phyloP scores from a whole-genome alignment of 1,140 invertebrate species.

The Lepidurus arcticus region DNA sequence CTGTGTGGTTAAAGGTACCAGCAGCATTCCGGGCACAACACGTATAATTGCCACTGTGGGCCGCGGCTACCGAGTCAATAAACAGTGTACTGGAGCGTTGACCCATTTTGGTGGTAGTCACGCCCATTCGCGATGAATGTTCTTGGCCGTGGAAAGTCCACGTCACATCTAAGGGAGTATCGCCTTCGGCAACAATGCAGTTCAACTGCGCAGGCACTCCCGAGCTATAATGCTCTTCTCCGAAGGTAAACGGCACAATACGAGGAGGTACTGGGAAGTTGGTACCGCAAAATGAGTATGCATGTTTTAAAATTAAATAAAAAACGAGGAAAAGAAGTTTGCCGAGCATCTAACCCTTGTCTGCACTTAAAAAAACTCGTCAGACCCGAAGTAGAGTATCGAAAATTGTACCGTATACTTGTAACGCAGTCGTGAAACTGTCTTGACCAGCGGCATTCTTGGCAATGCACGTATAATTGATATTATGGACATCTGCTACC shows the following conservation, averaged over 20 bases:
- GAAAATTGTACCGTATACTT: constrained; percentile 36
- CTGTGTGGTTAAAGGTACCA: constrained; percentile 49
- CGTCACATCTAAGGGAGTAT: constrained; percentile 67
- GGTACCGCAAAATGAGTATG: constrained; percentile 15
- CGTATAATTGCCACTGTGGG: constrained; percentile 72
- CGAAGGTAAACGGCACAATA: constrained; percentile 59
- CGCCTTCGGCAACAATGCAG: constrained; percentile 80
- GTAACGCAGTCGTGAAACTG: constrained; percentile 32
- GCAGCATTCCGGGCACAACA: constrained; percentile 59
- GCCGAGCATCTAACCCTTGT: not conserved
- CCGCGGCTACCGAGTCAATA: constrained; percentile 65
- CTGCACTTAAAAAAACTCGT: not conserved
- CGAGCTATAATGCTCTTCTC: constrained; percentile 43
- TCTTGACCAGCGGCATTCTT: constrained; percentile 45
- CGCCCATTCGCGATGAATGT: constrained; percentile 43
- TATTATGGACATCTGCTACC: constrained; percentile 55
- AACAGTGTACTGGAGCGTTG: constrained; percentile 64
- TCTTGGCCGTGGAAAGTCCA: constrained; percentile 65
- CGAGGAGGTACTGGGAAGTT: constrained; percentile 55
- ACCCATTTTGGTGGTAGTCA: constrained; percentile 52
- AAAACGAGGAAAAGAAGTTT: not conserved
- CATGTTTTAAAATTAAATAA: not conserved
- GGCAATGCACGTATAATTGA: constrained; percentile 43
- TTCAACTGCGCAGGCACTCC: constrained; percentile 56
- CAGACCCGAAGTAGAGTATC: not conserved